These are phyloP conservation scores for Pocillopora meandrina DNA, from an alignment of 92 coral and sea anemone genomes.

Conservation along the genomic window DNA sequence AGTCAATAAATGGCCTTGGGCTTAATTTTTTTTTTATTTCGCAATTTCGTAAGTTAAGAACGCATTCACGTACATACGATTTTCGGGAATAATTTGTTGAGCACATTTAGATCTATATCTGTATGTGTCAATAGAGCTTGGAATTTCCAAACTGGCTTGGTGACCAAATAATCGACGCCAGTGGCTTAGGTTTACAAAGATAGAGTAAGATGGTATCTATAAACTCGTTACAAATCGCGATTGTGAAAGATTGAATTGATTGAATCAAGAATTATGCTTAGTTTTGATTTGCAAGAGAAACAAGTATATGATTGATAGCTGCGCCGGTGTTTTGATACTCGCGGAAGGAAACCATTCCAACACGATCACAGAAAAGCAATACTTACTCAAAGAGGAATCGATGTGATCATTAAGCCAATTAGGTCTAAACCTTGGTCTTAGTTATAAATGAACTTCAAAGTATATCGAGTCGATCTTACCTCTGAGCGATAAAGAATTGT, in stretches of 20 bases:
- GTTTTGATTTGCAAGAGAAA: not conserved
- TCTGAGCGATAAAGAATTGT: not conserved
- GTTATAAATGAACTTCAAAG: not conserved
- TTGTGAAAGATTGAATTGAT: too few species aligned
- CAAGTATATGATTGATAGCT: not conserved
- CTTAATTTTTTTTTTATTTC: too few species aligned
- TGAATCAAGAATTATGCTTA: not conserved
- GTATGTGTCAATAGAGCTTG: too few species aligned
- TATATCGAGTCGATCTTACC: not conserved
- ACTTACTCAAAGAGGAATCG: too few species aligned
- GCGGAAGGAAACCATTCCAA: constrained; percentile 7
- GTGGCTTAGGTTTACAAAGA: too few species aligned
- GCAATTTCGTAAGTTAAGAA: too few species aligned
- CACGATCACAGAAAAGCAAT: not conserved
- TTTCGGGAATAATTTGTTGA: too few species aligned
- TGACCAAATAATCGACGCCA: too few species aligned
- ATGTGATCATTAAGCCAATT: not conserved
- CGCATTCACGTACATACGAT: too few species aligned
- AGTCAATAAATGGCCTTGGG: too few species aligned
- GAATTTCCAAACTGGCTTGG: too few species aligned
- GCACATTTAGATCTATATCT: too few species aligned
- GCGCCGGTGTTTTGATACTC: not conserved
- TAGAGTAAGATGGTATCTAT: not conserved
- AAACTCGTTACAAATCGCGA: not conserved
- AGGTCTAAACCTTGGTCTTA: not conserved